Conservation (phyloP, 2,888 invertebrate species). For the Rotaria sp. region DNA sequence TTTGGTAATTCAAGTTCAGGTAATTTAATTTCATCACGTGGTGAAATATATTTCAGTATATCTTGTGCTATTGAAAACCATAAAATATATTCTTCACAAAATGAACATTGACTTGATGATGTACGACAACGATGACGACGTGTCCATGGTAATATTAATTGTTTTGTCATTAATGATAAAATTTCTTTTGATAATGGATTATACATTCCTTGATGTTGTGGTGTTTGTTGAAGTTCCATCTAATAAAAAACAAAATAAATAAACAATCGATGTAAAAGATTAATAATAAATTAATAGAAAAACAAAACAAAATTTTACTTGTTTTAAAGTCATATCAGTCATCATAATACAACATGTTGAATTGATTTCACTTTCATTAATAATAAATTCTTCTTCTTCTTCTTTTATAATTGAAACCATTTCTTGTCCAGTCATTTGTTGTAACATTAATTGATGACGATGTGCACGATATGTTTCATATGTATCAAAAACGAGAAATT, state of each 20-base stretch:
- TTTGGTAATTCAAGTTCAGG: slow-evolving; percentile 34
- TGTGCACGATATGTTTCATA: slow-evolving; percentile 41
- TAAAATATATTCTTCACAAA: slow-evolving; percentile 40
- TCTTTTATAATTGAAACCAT: slow-evolving; percentile 38
- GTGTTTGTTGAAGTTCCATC: slow-evolving; percentile 36
- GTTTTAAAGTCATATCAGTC: slow-evolving; percentile 34
- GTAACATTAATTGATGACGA: slow-evolving; percentile 40
- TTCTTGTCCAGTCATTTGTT: slow-evolving; percentile 41
- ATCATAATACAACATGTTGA: slow-evolving; percentile 40
- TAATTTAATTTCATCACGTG: slow-evolving; percentile 38
- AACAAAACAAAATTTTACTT: neutral
- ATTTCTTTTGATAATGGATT: slow-evolving; percentile 40
- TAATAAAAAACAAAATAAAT: neutral
- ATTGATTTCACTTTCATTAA: slow-evolving; percentile 36
- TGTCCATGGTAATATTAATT: slow-evolving; percentile 40
- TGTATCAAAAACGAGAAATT: slow-evolving; percentile 40
- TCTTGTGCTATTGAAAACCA: slow-evolving; percentile 40
- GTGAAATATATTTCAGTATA: slow-evolving; percentile 36
- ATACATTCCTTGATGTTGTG: slow-evolving; percentile 37
- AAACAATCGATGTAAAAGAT: too few species aligned
- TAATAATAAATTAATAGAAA: neutral
- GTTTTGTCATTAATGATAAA: slow-evolving; percentile 36
- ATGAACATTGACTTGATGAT: slow-evolving; percentile 33
- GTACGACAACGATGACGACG: slow-evolving; percentile 38
- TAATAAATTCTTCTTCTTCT: slow-evolving; percentile 41